phyloP scores from a whole-genome alignment of 2,113 vertebrate species.

The Pituophis catenifer region DNA sequence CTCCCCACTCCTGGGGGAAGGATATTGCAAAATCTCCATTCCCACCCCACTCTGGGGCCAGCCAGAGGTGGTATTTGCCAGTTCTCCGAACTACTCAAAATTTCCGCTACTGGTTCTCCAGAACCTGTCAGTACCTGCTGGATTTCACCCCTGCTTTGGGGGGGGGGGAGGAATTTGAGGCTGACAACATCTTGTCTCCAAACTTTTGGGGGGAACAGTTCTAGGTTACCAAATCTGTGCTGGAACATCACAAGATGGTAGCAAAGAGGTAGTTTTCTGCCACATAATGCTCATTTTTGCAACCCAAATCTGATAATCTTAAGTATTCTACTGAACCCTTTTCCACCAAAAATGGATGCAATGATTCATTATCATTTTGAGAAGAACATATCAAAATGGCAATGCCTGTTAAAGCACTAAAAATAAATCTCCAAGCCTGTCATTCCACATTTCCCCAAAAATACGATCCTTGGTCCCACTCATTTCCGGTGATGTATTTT shows the following conservation, averaged over 20 bases:
- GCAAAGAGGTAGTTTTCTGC: not conserved
- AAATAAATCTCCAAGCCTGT: not conserved
- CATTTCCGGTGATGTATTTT: not conserved
- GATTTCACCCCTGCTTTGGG: no score
- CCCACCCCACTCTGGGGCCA: no score
- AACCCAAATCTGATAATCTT: not conserved
- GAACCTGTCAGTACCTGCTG: no score
- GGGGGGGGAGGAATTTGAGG: not conserved
- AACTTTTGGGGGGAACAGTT: not conserved
- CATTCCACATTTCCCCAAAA: not conserved
- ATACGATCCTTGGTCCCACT: not conserved
- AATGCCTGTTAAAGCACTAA: not conserved
- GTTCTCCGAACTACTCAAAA: no score
- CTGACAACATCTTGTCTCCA: not conserved
- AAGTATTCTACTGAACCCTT: not conserved
- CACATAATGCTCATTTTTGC: not conserved
- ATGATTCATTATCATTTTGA: not conserved
- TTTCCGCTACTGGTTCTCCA: no score
- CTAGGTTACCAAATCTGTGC: not conserved
- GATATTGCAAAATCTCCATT: no score
- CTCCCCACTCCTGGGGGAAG: no score
- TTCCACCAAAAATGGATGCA: not conserved
- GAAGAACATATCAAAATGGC: not conserved
- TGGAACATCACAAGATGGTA: not conserved
- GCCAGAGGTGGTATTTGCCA: no score